Percentiles rank a stretch among this genome's conserved stretches.
Conservation (phyloP, 2,888 invertebrate genomes). For the Timema podura region DNA sequence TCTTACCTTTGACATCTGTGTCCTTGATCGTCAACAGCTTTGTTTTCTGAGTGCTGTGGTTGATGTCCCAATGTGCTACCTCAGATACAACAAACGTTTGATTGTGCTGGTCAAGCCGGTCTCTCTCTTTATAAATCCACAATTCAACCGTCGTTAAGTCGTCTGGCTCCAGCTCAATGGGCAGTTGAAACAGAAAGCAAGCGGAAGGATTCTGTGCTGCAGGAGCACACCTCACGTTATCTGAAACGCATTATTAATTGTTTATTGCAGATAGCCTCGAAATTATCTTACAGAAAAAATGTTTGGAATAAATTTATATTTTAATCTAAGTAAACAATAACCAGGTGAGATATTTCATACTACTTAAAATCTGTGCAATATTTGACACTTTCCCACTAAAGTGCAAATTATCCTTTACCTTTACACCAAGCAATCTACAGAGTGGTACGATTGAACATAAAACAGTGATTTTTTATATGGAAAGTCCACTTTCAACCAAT, state of each 20-base stretch:
- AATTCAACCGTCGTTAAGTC: conserved; percentile 74
- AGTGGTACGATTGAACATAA: no score
- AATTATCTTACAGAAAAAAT: no score
- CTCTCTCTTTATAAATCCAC: conserved; percentile 68
- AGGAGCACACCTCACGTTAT: conserved; percentile 17
- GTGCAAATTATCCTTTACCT: no score
- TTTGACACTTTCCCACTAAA: no score
- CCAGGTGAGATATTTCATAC: no score
- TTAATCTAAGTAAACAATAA: no score
- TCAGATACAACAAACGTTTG: conserved; percentile 76
- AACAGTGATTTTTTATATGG: no score
- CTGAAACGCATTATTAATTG: conserved; percentile 25
- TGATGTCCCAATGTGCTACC: conserved; percentile 43
- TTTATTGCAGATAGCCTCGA: no score
- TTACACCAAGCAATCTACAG: no score
- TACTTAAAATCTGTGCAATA: no score
- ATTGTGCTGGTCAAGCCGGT: conserved; percentile 60
- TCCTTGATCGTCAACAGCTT: conserved; percentile 75
- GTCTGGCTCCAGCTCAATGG: conserved; percentile 67
- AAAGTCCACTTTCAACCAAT: no score
- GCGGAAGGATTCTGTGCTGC: conserved; percentile 49
- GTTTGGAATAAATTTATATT: no score
- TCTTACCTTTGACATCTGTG: conserved; percentile 62
- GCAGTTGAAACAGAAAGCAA: conserved; percentile 73
- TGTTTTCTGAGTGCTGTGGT: conserved; percentile 65